Conservation (phyloP, 2,113 vertebrate genomes). For the Isurus oxyrinchus region DNA sequence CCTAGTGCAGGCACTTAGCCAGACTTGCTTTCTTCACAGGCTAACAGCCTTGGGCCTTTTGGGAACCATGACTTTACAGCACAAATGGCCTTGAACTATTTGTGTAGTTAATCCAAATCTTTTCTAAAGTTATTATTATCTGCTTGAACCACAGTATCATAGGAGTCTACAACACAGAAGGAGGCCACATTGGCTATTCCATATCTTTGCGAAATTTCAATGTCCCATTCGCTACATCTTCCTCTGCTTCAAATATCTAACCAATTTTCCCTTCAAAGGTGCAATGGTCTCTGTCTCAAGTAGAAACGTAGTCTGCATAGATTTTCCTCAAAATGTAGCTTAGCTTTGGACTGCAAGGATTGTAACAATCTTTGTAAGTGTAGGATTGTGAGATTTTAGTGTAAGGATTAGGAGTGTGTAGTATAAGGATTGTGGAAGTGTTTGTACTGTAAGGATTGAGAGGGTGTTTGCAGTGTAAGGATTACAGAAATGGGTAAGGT, state of each 20-base stretch:
- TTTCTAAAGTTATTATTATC: not conserved
- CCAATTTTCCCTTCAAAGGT: too few relatives aligned
- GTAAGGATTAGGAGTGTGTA: not conserved
- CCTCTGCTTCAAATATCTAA: not conserved
- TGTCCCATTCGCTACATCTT: not conserved
- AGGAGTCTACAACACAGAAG: not conserved
- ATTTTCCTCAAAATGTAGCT: not conserved
- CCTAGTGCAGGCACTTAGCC: conserved; percentile 42
- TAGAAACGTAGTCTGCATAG: too few relatives aligned
- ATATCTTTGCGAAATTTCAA: not conserved
- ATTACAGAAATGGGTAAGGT: not conserved
- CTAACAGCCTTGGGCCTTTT: conserved; percentile 41
- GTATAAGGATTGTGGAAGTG: too few relatives aligned
- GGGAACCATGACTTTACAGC: conserved; percentile 45
- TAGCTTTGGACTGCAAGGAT: too few relatives aligned
- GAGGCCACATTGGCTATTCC: not conserved
- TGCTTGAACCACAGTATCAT: not conserved
- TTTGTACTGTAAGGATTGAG: not conserved
- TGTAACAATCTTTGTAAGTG: not conserved
- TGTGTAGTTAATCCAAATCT: not conserved
- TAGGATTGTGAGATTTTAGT: not conserved
- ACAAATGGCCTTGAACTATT: conserved; percentile 45
- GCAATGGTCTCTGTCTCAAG: too few relatives aligned
- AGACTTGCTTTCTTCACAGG: conserved; percentile 40
- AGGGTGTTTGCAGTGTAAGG: not conserved